Percentiles rank a stretch among this genome's conserved stretches.
Conservation (phyloP, 2,888 invertebrate species). For the Amphipoea lucens region DNA sequence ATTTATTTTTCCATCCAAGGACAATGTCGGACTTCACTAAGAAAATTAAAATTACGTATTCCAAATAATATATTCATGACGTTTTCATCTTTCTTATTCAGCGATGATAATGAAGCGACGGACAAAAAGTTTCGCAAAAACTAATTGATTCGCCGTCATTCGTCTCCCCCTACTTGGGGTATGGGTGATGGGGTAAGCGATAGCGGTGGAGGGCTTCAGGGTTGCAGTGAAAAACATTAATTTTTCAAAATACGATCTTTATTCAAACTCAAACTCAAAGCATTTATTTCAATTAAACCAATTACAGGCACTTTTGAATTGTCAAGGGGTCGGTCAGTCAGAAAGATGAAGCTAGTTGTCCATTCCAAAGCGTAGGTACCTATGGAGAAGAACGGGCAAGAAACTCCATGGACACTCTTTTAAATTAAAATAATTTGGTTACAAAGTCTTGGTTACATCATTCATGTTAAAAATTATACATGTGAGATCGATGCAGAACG, state of each 20-base stretch:
- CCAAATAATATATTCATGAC: slow-evolving; percentile 73
- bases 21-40: slow-evolving; percentile 25
- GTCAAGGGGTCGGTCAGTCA: too few relatives aligned
- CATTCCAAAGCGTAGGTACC: too few relatives aligned
- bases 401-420: too few relatives aligned
- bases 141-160: slow-evolving; percentile 77
- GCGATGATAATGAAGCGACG: slow-evolving; percentile 72
- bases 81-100: slow-evolving; percentile 66
- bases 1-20: slow-evolving; percentile 6
- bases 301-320: too few relatives aligned
- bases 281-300: too few relatives aligned
- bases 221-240: neutral
- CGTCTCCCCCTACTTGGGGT: slow-evolving; percentile 59
- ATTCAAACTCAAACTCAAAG: neutral
- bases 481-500: too few relatives aligned
- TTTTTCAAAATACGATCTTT: neutral
- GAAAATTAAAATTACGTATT: slow-evolving; percentile 47
- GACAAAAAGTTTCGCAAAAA: slow-evolving; percentile 74
- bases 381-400: too few relatives aligned
- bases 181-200: slow-evolving; percentile 46
- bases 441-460: too few relatives aligned
- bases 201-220: slow-evolving; percentile 15
- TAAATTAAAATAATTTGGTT: too few relatives aligned
- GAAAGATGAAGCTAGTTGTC: too few relatives aligned
- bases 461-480: too few relatives aligned